These are phyloP conservation scores for Chloroceryle inda DNA, from an alignment of 2,797 vertebrate species.

Conservation along the genomic window DNA sequence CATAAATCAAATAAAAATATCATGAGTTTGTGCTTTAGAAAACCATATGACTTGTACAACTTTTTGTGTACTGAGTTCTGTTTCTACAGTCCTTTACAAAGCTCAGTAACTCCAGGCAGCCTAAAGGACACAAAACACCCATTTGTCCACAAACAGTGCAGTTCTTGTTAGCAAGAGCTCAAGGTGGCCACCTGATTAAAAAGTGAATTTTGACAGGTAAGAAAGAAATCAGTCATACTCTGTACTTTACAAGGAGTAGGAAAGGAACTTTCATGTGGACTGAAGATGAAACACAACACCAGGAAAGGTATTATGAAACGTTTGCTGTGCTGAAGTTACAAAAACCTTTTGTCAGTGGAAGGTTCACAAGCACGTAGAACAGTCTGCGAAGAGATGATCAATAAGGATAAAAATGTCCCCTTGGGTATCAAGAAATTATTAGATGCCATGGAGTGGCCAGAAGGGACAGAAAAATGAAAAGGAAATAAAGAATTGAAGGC, in stretches of 20 bases:
- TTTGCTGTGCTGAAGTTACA: background rate
- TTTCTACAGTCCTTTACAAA: background rate
- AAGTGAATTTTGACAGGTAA: background rate
- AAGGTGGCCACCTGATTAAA: background rate
- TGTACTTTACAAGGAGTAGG: background rate
- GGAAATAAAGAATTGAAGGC: background rate
- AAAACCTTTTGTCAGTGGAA: background rate
- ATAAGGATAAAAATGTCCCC: background rate
- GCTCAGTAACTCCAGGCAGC: background rate
- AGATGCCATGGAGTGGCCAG: background rate
- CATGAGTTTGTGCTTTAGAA: constrained; percentile 14
- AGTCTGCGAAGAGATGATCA: background rate
- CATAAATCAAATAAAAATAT: constrained; percentile 69
- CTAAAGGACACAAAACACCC: background rate
- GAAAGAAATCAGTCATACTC: background rate
- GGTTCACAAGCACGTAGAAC: background rate
- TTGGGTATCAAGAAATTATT: background rate
- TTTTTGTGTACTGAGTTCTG: background rate
- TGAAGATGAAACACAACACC: background rate
- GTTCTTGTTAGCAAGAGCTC: background rate
- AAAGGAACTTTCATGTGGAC: background rate
- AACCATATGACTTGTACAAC: background rate
- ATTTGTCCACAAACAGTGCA: background rate
- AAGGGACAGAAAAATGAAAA: constrained; percentile 1
- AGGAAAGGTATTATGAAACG: background rate